phyloP scores from a whole-genome alignment of 2,113 vertebrate genomes.

The Microtus oregoni region DNA sequence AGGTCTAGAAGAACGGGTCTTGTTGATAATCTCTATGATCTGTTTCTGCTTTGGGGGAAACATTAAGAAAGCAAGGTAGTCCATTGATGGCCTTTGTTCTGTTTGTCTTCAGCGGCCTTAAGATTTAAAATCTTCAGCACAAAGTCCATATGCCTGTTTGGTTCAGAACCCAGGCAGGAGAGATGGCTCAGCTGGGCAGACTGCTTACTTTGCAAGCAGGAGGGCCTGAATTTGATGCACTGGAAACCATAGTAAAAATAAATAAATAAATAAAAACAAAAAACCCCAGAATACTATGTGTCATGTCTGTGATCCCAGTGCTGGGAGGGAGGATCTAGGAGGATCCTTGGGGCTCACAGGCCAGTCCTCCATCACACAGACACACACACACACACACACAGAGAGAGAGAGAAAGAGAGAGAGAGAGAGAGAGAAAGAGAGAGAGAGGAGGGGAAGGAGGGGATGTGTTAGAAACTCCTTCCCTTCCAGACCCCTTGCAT shows the following conservation, averaged over 20 bases:
- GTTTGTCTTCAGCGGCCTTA: background rate
- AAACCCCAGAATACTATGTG: too few species aligned
- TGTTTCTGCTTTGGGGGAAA: slow-evolving; percentile 1
- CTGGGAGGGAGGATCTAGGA: background rate
- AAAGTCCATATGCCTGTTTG: background rate
- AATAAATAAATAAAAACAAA: background rate
- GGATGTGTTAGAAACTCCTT: background rate
- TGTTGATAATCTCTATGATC: background rate
- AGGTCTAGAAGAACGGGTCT: background rate
- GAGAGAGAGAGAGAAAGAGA: background rate
- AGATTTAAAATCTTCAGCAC: background rate
- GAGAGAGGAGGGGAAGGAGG: background rate
- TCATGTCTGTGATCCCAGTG: background rate
- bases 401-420: background rate
- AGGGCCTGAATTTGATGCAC: background rate
- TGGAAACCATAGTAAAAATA: too few species aligned
- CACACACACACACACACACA: background rate
- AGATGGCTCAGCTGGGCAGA: background rate
- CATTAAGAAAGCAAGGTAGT: background rate
- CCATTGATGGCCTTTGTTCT: background rate
- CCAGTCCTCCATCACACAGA: background rate
- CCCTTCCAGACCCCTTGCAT: background rate
- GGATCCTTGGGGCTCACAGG: too few species aligned
- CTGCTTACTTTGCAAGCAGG: background rate
- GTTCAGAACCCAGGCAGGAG: background rate